Percentiles rank a stretch among this genome's conserved stretches.
phyloP scores from a whole-genome alignment of 2,797 vertebrate species.

The Macropus fuliginosus region DNA sequence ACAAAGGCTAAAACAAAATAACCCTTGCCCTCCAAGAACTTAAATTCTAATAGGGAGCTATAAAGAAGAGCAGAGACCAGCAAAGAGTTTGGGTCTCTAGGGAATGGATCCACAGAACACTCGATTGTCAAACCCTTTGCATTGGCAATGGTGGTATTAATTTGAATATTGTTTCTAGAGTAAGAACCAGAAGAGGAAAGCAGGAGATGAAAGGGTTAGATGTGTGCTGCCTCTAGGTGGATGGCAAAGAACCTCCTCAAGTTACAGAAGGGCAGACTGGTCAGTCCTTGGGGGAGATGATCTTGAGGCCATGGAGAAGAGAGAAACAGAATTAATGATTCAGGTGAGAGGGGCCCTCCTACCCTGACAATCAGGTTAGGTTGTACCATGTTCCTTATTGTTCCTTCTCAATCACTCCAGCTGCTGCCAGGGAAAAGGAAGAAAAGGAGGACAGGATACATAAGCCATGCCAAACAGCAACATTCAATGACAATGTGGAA shows the following conservation, averaged over 20 bases:
- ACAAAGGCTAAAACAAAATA: not conserved
- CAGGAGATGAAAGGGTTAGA: too few species aligned
- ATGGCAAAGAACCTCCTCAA: not conserved
- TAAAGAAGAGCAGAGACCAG: not conserved
- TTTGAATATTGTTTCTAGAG: not conserved
- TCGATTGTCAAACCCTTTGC: not conserved
- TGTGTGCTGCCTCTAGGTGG: too few species aligned
- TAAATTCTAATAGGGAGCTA: not conserved
- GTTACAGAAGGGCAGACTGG: not conserved
- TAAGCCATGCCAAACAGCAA: too few species aligned
- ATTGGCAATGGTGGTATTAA: not conserved
- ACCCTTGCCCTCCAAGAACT: not conserved
- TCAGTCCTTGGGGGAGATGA: not conserved
- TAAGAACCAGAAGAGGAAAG: not conserved
- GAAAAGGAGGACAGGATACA: too few species aligned
- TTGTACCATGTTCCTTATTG: not conserved
- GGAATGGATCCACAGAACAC: not conserved
- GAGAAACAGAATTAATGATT: not conserved
- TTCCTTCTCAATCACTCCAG: not conserved
- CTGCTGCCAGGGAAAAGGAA: not conserved
- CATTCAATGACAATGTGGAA: too few species aligned
- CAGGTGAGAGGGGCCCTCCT: not conserved
- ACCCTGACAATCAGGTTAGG: too few species aligned
- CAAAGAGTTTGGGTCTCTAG: not conserved
- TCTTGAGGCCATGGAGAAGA: not conserved